Evolutionary conservation across 2,888 invertebrate species (phyloP).

Genomic region (Papilio gigon): DNA sequence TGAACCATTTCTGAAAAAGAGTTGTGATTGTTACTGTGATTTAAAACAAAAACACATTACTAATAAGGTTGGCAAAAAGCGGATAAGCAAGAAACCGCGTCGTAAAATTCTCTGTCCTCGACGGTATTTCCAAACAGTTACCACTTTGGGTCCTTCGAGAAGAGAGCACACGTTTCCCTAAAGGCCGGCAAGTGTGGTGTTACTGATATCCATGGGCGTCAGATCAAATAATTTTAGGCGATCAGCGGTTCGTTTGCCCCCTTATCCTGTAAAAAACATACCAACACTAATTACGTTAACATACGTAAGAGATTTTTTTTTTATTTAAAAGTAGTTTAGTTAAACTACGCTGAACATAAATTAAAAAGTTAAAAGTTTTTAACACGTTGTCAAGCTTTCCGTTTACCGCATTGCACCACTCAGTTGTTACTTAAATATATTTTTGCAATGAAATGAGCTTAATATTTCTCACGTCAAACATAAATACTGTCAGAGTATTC

Average conservation of each 20-base stretch:
- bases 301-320: neutral
- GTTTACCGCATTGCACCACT: constrained; percentile 31
- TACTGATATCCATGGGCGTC: too few relatives aligned
- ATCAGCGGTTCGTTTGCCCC: too few relatives aligned
- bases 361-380: constrained; percentile 28
- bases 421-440: constrained; percentile 12
- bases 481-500: neutral
- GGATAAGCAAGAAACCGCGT: too few relatives aligned
- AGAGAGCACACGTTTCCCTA: too few relatives aligned
- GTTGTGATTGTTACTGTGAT: neutral
- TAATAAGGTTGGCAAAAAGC: neutral
- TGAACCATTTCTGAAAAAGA: too few relatives aligned
- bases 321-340: constrained; percentile 17
- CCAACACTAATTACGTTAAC: neutral
- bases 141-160: too few relatives aligned
- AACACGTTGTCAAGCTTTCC: constrained; percentile 27
- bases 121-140: too few relatives aligned
- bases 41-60: neutral
- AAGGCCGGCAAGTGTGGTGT: too few relatives aligned
- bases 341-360: constrained; percentile 23
- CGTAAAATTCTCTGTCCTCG: too few relatives aligned
- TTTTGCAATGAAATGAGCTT: neutral
- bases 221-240: too few relatives aligned
- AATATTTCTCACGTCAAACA: neutral
- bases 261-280: too few relatives aligned